Evolutionary conservation across 2,888 invertebrate genomes (phyloP).

Genomic region (Cryptophagus acutangulus): DNA sequence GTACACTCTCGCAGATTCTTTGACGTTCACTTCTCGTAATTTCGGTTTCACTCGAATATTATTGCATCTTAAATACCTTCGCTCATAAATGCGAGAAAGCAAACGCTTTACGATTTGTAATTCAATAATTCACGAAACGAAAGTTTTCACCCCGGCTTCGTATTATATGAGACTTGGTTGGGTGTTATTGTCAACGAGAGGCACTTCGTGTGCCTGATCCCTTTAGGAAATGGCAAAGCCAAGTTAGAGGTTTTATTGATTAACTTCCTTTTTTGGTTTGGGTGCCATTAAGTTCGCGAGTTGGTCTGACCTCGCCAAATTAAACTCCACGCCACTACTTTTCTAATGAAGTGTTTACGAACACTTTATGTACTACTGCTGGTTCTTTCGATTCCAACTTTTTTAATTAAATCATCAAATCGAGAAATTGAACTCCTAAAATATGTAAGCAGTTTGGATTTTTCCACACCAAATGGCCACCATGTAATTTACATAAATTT

Average conservation of each 20-base stretch:
- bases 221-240: conserved; percentile 37
- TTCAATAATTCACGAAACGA: conserved; percentile 36
- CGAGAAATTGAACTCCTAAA: too few relatives aligned
- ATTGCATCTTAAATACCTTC: conserved; percentile 9
- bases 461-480: too few relatives aligned
- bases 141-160: conserved; percentile 33
- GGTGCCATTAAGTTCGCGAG: conserved; percentile 39
- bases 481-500: conserved; percentile 11
- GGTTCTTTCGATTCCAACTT: conserved; percentile 11
- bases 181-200: conserved; percentile 28
- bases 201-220: conserved; percentile 24
- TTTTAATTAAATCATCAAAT: conserved; percentile 14
- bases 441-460: too few relatives aligned
- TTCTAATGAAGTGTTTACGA: conserved; percentile 37
- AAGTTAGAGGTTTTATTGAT: conserved; percentile 44
- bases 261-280: conserved; percentile 40
- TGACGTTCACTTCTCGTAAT: too few relatives aligned
- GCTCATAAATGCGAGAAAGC: conserved; percentile 27
- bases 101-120: conserved; percentile 38
- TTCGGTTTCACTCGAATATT: too few relatives aligned
- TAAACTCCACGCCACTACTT: conserved; percentile 37
- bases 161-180: conserved; percentile 33
- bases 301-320: conserved; percentile 37
- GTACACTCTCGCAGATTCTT: too few relatives aligned
- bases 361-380: conserved; percentile 18